Conservation (phyloP, 2,888 invertebrate species). For the Conistra vaccinii region DNA sequence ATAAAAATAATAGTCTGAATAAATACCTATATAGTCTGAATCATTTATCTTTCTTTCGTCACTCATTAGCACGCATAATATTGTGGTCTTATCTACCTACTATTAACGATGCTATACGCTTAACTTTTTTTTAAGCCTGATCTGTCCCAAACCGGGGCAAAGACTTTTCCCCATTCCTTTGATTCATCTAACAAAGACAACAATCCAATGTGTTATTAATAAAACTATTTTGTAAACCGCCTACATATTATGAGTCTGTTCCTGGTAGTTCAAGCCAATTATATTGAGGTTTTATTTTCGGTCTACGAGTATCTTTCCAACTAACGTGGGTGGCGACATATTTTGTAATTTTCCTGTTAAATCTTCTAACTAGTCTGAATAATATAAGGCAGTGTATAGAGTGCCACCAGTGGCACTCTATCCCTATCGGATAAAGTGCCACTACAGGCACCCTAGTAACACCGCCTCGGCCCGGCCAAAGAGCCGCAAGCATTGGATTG, state of each 20-base stretch:
- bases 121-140: background rate
- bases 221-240: background rate
- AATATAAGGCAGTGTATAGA: too few relatives aligned
- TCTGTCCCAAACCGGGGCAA: background rate
- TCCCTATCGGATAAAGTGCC: too few relatives aligned
- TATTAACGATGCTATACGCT: too few relatives aligned
- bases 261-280: background rate
- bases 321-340: conserved; percentile 4
- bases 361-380: background rate
- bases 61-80: conserved; percentile 8
- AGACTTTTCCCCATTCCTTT: background rate
- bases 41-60: conserved; percentile 14
- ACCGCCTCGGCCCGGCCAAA: too few relatives aligned
- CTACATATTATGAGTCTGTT: background rate
- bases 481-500: too few relatives aligned
- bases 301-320: background rate
- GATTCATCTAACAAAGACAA: background rate
- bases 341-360: conserved; percentile 16
- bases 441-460: too few relatives aligned
- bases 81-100: background rate
- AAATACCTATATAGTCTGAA: background rate
- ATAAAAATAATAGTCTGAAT: too few relatives aligned
- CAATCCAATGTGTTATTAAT: background rate
- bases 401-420: too few relatives aligned
- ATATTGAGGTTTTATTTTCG: background rate